Percentiles rank a stretch among this genome's conserved stretches.
Conservation (phyloP, 2,797 vertebrate genomes). For the Lutjanus campechanus region DNA sequence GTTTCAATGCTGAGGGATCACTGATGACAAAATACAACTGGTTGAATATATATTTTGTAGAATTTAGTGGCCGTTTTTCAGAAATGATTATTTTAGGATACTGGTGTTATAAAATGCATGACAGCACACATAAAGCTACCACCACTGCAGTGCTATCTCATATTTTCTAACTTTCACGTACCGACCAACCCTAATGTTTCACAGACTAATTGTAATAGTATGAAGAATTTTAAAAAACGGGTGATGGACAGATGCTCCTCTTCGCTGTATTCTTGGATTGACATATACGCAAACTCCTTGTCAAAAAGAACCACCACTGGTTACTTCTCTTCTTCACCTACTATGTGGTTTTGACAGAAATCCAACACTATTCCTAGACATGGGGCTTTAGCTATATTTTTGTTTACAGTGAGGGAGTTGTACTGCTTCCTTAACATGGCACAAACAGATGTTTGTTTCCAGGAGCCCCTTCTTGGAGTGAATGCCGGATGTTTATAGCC, state of each 20-base stretch:
- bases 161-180: too few relatives aligned
- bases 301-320: conserved; percentile 31
- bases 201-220: neutral
- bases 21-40: too few relatives aligned
- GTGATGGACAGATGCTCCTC: neutral
- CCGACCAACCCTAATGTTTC: too few relatives aligned
- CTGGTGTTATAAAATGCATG: too few relatives aligned
- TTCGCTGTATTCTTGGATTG: conserved; percentile 6
- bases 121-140: too few relatives aligned
- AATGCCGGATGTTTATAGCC: conserved; percentile 69
- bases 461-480: conserved; percentile 56
- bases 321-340: conserved; percentile 24
- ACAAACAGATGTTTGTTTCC: conserved; percentile 75
- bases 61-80: too few relatives aligned
- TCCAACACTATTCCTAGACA: conserved; percentile 63
- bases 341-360: conserved; percentile 51
- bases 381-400: conserved; percentile 61
- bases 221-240: neutral
- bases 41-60: too few relatives aligned
- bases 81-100: too few relatives aligned
- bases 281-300: conserved; percentile 16
- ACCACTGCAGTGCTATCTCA: too few relatives aligned
- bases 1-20: too few relatives aligned
- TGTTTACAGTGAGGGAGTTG: conserved; percentile 58
- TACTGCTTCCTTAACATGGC: conserved; percentile 61